phyloP scores from a whole-genome alignment of 2,888 invertebrate genomes.

The Spodoptera exigua region DNA sequence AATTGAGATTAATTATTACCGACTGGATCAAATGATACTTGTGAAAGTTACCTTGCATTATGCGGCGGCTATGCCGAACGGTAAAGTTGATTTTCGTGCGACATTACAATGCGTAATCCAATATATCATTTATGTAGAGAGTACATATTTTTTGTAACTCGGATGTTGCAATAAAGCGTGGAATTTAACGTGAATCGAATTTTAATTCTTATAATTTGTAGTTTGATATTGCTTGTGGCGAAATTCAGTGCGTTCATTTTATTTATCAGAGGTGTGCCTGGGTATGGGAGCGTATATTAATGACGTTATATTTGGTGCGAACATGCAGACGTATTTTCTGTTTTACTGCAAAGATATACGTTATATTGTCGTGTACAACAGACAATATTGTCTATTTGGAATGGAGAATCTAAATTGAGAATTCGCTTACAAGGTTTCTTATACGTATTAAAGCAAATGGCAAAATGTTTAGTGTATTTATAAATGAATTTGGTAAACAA shows the following conservation, averaged over 20 bases:
- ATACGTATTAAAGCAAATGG: constrained; percentile 29
- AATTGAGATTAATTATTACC: constrained; percentile 18
- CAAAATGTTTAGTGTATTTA: constrained; percentile 22
- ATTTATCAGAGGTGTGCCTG: constrained; percentile 30
- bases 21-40: constrained; percentile 9
- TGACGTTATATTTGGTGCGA: constrained; percentile 16
- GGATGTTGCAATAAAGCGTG: constrained; percentile 32
- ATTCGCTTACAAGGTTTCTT: constrained; percentile 16
- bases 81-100: constrained; percentile 14
- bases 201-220: constrained; percentile 43
- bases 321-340: not conserved
- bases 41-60: constrained; percentile 1
- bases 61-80: not conserved
- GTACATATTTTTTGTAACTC: constrained; percentile 28
- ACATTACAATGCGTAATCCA: constrained; percentile 25
- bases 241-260: constrained; percentile 38
- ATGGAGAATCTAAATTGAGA: constrained; percentile 57
- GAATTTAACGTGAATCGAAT: constrained; percentile 44
- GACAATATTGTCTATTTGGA: constrained; percentile 23
- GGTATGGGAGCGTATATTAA: constrained; percentile 20
- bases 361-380: constrained; percentile 5
- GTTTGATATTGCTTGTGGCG: constrained; percentile 42
- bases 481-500: constrained; percentile 41
- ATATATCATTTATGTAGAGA: constrained; percentile 28
- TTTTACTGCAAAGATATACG: constrained; percentile 9